Evolutionary conservation across 2,888 invertebrate genomes (phyloP).

Genomic region (Pocota personata): DNA sequence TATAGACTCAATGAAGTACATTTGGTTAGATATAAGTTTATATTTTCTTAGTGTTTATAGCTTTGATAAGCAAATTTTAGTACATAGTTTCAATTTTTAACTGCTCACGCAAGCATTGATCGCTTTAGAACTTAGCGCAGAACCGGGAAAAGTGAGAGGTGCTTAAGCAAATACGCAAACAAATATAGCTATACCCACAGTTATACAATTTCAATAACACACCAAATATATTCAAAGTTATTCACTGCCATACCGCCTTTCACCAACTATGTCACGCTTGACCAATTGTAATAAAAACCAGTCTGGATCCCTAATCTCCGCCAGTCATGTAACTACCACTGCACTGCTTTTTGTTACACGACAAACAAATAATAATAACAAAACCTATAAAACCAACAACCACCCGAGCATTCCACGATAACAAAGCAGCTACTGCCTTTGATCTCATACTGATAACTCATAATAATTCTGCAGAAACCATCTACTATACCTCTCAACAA

Average conservation of each 20-base stretch:
- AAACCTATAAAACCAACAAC: neutral
- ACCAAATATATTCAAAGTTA: neutral
- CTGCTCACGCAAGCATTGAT: too few species aligned
- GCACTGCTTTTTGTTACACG: neutral
- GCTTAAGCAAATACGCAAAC: too few species aligned
- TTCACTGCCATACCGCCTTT: neutral
- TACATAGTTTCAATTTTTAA: too few species aligned
- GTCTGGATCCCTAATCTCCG: slow-evolving; percentile 23
- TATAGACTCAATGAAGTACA: too few species aligned
- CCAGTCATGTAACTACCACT: slow-evolving; percentile 1
- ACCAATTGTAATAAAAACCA: slow-evolving; percentile 24
- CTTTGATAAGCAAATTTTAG: too few species aligned
- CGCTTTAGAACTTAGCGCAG: too few species aligned
- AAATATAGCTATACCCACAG: too few species aligned
- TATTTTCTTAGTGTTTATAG: too few species aligned
- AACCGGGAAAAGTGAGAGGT: too few species aligned
- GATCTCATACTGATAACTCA: slow-evolving; percentile 60
- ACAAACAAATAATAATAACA: neutral
- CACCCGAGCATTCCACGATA: neutral
- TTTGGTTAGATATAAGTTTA: too few species aligned
- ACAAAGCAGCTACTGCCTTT: slow-evolving; percentile 29
- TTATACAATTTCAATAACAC: neutral
- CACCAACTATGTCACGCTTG: slow-evolving; percentile 2
- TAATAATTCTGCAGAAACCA: slow-evolving; percentile 46
- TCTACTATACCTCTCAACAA: neutral